These are phyloP conservation scores for Cantharis rustica DNA, from an alignment of 2,888 invertebrate genomes.

Conservation along the genomic window DNA sequence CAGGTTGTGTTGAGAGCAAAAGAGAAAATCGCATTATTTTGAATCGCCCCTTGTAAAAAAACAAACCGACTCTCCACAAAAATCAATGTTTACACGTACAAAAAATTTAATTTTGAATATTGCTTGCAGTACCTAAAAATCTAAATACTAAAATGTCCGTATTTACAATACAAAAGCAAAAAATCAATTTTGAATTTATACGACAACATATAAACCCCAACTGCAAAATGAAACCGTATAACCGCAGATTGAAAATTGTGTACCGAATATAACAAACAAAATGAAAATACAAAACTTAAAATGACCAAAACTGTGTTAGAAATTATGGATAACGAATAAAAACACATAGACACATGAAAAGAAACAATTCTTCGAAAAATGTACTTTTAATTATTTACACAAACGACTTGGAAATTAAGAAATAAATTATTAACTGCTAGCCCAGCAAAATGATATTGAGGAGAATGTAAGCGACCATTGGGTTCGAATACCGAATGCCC, in stretches of 20 bases:
- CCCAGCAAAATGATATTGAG: no score
- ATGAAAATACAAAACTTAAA: neutral
- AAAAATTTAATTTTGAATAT: neutral
- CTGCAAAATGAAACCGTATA: constrained; percentile 9
- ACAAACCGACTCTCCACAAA: neutral
- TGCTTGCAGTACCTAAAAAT: neutral
- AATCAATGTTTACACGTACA: neutral
- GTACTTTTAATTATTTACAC: no score
- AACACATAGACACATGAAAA: neutral
- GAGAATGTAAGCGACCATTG: no score
- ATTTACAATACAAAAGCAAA: neutral
- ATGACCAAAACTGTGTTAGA: neutral
- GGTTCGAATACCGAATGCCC: no score
- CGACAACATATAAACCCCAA: neutral
- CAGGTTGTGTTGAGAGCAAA: neutral
- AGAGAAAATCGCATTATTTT: neutral
- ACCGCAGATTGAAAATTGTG: constrained; percentile 13
- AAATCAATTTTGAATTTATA: neutral
- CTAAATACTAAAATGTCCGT: neutral
- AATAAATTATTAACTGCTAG: no score
- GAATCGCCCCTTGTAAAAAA: neutral
- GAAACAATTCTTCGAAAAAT: no score
- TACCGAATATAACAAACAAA: neutral
- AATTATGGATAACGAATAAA: neutral
- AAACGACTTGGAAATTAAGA: no score